Percentiles rank a stretch among this genome's conserved stretches.
phyloP scores from a whole-genome alignment of 1,140 invertebrate genomes.

The Drosophila kurseongensis region DNA sequence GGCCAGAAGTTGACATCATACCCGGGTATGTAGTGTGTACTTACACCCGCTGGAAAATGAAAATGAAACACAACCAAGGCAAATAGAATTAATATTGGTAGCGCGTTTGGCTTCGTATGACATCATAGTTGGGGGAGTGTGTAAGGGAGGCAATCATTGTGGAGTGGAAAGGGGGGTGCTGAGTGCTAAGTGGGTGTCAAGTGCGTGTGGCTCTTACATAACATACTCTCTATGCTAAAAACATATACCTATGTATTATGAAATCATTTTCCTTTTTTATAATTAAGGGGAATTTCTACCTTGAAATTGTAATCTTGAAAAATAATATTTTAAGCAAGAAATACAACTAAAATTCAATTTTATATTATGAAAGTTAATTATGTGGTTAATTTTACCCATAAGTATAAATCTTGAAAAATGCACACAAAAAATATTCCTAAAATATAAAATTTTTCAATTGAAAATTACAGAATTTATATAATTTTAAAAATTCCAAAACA shows the following conservation, averaged over 20 bases:
- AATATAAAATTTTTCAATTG: background rate
- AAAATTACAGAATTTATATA: background rate
- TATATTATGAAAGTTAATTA: too few relatives aligned
- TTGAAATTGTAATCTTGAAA: too few relatives aligned
- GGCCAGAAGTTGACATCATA: slow-evolving; percentile 61
- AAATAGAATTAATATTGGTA: slow-evolving; percentile 63
- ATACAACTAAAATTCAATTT: too few relatives aligned
- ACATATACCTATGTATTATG: background rate
- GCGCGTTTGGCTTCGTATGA: slow-evolving; percentile 46
- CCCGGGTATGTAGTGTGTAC: slow-evolving; percentile 2
- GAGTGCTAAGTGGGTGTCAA: slow-evolving; percentile 70
- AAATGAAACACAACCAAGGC: slow-evolving; percentile 30
- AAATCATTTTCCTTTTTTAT: too few relatives aligned
- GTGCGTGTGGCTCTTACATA: slow-evolving; percentile 50
- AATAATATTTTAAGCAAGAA: too few relatives aligned
- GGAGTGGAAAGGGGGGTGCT: slow-evolving; percentile 14
- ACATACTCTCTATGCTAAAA: slow-evolving; percentile 6
- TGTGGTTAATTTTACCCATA: background rate
- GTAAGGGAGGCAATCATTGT: slow-evolving; percentile 11
- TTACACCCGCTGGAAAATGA: slow-evolving; percentile 7
- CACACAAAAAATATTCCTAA: background rate
- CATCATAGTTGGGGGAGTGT: slow-evolving; percentile 47
- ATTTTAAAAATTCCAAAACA: slow-evolving; percentile 8
- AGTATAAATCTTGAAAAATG: background rate
- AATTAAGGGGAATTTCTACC: too few relatives aligned